Conservation (phyloP, 2,113 vertebrate genomes). For the Scatophagus argus region DNA sequence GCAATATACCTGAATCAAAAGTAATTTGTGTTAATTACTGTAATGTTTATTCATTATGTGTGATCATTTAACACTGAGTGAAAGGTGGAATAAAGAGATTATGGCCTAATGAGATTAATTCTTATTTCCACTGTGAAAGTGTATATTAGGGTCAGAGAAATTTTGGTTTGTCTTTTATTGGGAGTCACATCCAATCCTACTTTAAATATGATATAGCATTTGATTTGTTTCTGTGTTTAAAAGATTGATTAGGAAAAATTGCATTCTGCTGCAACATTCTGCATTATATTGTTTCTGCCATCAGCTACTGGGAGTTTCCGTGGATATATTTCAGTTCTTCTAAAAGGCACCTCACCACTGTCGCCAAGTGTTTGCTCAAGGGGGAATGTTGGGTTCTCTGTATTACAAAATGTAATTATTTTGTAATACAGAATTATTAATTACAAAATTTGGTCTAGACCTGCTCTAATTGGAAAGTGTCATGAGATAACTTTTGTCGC, state of each 20-base stretch:
- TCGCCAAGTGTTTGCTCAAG: too few relatives aligned
- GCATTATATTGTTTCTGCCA: not conserved
- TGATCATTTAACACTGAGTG: conserved; percentile 42
- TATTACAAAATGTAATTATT: too few relatives aligned
- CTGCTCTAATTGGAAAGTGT: too few relatives aligned
- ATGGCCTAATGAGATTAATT: conserved; percentile 4
- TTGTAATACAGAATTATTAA: too few relatives aligned
- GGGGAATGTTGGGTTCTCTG: too few relatives aligned
- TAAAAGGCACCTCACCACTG: too few relatives aligned
- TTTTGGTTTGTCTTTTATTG: not conserved
- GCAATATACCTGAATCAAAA: conserved; percentile 4
- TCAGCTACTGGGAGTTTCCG: not conserved
- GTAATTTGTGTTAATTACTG: conserved; percentile 35
- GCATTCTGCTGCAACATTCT: not conserved
- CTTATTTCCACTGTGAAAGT: not conserved
- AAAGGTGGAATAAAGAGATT: conserved; percentile 16
- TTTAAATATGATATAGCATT: not conserved
- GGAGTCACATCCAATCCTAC: conserved; percentile 3
- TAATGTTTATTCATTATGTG: conserved; percentile 41
- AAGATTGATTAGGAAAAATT: not conserved
- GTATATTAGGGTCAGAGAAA: not conserved
- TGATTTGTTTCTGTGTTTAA: not conserved
- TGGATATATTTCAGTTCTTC: too few relatives aligned
- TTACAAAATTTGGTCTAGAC: too few relatives aligned
- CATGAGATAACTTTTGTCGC: too few relatives aligned